These are phyloP conservation scores for Cassiopea andromeda DNA, from an alignment of 30 jellyfish, hydroid and myxozoan genomes.

Conservation along the genomic window DNA sequence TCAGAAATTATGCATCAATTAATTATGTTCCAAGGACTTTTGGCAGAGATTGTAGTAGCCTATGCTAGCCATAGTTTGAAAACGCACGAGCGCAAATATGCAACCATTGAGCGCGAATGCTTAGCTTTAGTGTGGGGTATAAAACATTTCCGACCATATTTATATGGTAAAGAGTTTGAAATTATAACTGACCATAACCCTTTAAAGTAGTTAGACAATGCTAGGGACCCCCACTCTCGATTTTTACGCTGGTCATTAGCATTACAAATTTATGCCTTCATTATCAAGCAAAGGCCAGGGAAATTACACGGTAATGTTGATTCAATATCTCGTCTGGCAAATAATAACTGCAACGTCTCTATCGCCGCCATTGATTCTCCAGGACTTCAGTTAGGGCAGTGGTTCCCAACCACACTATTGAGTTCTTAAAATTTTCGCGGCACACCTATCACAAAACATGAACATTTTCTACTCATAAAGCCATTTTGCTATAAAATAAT, in stretches of 20 bases:
- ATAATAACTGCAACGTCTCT: neutral
- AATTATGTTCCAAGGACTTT: too few species aligned
- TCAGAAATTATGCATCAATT: too few species aligned
- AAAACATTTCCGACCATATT: constrained; percentile 66
- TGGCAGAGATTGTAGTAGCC: constrained; percentile 40
- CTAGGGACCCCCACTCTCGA: constrained; percentile 64
- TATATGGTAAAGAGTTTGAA: constrained; percentile 55
- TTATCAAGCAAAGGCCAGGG: constrained; percentile 65
- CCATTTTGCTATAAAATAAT: too few species aligned
- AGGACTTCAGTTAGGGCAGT: constrained; percentile 51
- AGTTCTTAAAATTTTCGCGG: too few species aligned
- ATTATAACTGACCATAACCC: constrained; percentile 69
- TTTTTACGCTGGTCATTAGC: constrained; percentile 66
- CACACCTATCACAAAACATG: too few species aligned
- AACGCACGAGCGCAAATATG: constrained; percentile 43
- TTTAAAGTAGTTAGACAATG: constrained; percentile 48
- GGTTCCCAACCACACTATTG: too few species aligned
- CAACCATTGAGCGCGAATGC: constrained; percentile 47
- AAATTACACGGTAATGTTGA: constrained; percentile 33
- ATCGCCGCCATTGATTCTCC: constrained; percentile 24
- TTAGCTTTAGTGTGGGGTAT: constrained; percentile 61
- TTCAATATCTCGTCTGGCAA: constrained; percentile 53
- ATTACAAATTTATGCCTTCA: constrained; percentile 17
- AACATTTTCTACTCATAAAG: too few species aligned
- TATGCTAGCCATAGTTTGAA: constrained; percentile 60